Evolutionary conservation across 1,140 invertebrate species (phyloP), one percentile per base, ranked within the genome.

Genomic region (Stegodyphus dumicola): DNA sequence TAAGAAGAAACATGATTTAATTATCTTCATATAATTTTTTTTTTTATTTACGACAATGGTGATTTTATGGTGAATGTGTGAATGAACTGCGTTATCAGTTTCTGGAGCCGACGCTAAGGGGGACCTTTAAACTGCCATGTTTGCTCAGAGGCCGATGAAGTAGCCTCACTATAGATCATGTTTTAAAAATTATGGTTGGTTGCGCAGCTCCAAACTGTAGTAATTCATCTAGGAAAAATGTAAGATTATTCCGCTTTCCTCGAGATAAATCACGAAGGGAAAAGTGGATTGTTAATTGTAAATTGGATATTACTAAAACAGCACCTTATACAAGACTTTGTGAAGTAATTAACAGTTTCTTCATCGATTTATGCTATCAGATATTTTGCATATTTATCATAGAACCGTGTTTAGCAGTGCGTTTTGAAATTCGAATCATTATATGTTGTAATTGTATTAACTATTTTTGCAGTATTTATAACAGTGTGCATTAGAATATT

Each of bases 221-320:
- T 48, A 80, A 80, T 71, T 80, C 77, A 51, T 53, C 77, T 10
- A 56, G 77, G 7, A 80, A 80, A 60, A 67, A 80, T 71, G 53
- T 71, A 18, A 80, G 77, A 71, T 18, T 80, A 13, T 80, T 80
- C 49, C 51, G 77, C 9, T 80, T 80, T 56, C 77, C 77, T 15
- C 67, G 77, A 49, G 67, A 80, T 71, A 18, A 80, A 71, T 17
- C 13, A 11, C 51, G 77, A 49, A 80, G 77, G 66, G 60, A 80
- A n/a, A 51, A 60, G 9, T 80, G 77, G 77, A 54, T 80, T 60
- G 17, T 18, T 7, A 71, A 80, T 60, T 80, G 77, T 48, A 80
- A 71, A 80, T 71, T 80, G 71, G 54, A 49, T 49, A 53, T 2
- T n/a, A n/a, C 5, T 7, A 33, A 80, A n/a, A 71, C 67, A 10